Evolutionary conservation across 2,797 vertebrate species (phyloP).

Genomic region (Apodemus agrarius): DNA sequence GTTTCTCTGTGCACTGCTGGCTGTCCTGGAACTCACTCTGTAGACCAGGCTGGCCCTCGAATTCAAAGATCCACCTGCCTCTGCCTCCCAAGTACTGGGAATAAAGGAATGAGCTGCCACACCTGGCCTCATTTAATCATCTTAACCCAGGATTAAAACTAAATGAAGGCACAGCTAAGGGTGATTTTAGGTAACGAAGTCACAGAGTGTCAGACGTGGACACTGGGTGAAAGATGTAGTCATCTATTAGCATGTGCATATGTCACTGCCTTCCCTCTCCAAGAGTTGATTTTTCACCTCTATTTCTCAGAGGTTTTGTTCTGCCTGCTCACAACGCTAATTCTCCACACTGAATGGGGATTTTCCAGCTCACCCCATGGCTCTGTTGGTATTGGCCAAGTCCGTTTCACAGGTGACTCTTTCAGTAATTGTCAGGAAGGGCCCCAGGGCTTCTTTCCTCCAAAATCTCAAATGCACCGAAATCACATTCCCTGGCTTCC

Average conservation of each 20-base stretch:
- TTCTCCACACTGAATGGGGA: neutral
- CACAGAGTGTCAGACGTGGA: neutral
- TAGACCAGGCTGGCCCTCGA: neutral
- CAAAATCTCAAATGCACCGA: neutral
- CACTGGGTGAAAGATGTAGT: neutral
- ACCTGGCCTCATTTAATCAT: neutral
- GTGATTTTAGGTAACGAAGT: neutral
- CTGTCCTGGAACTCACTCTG: neutral
- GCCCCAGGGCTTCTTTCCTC: neutral
- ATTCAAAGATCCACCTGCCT: neutral
- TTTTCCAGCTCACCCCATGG: neutral
- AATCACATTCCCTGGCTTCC: neutral
- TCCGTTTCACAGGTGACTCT: neutral
- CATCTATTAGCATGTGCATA: neutral
- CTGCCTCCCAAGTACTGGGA: neutral
- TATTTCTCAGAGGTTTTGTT: neutral
- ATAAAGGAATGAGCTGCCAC: neutral
- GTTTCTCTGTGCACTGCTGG: neutral
- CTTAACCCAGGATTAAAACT: neutral
- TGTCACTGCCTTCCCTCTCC: neutral
- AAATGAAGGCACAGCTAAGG: neutral
- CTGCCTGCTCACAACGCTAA: neutral
- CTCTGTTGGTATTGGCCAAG: neutral
- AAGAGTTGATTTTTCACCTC: neutral
- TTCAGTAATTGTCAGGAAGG: neutral